Conservation (phyloP, 2,797 vertebrate genomes). For the Sciurus carolinensis region DNA sequence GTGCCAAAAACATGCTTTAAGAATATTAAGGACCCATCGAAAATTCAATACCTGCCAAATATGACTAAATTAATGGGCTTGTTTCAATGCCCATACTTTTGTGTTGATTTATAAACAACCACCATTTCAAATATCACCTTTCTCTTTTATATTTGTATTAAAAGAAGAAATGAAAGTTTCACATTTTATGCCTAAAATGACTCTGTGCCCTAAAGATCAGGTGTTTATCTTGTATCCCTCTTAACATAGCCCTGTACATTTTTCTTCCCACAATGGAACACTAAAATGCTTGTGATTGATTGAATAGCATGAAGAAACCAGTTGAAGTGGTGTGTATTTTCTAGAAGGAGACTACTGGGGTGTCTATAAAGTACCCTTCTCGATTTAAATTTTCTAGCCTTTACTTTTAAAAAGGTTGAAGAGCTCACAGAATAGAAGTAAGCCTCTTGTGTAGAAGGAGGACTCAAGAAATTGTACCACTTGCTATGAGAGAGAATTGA, state of each 20-base stretch:
- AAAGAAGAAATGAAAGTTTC: background rate
- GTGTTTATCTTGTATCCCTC: background rate
- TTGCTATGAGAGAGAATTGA: slow-evolving; percentile 18
- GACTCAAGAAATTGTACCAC: slow-evolving; percentile 53
- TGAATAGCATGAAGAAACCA: slow-evolving; percentile 3
- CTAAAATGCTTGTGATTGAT: background rate
- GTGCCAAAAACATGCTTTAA: background rate
- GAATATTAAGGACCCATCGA: background rate
- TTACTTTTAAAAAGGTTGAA: slow-evolving; percentile 70
- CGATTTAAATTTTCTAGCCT: slow-evolving; percentile 77
- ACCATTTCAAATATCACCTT: background rate
- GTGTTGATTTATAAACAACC: background rate
- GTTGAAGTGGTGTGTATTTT: slow-evolving; percentile 72
- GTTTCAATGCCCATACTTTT: background rate
- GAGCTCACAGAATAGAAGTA: slow-evolving; percentile 7
- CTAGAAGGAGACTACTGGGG: slow-evolving; percentile 40
- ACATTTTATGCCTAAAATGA: background rate
- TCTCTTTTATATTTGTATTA: slow-evolving; percentile 11
- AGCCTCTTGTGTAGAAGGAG: slow-evolving; percentile 64
- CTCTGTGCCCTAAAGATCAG: background rate
- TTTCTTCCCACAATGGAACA: background rate
- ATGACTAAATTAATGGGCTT: background rate
- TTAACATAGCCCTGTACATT: background rate
- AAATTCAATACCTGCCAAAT: background rate
- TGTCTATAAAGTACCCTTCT: slow-evolving; percentile 60